These are phyloP conservation scores for Tonatia bakeri DNA, from an alignment of 2,113 vertebrate species.

Conservation along the genomic window DNA sequence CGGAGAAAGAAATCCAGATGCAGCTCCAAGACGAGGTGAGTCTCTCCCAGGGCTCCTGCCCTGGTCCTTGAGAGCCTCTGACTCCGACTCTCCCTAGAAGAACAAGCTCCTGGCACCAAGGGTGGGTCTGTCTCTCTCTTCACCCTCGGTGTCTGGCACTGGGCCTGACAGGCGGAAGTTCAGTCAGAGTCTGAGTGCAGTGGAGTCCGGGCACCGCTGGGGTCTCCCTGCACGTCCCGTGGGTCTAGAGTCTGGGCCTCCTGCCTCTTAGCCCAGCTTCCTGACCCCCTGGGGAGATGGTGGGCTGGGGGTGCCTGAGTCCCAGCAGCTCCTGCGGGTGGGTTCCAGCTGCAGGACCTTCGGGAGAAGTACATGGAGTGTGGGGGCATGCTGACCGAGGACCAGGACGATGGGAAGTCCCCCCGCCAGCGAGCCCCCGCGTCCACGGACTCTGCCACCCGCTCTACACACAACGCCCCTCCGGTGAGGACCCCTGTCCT, in stretches of 20 bases:
- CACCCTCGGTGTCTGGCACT: neutral
- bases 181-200: neutral
- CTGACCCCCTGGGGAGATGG: neutral
- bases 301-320: neutral
- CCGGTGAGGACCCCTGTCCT: conserved; percentile 79
- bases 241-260: neutral
- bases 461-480: conserved; percentile 84
- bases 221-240: neutral
- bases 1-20: conserved; percentile 80
- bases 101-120: neutral
- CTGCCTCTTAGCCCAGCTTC: neutral
- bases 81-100: neutral
- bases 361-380: conserved; percentile 86
- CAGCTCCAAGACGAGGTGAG: conserved; percentile 86
- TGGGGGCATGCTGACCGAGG: conserved; percentile 86
- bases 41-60: neutral
- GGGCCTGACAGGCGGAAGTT: neutral
- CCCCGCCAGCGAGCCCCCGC: conserved; percentile 81
- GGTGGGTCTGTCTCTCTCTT: neutral
- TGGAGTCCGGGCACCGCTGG: neutral
- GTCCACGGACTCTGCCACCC: conserved; percentile 86
- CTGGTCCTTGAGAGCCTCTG: neutral
- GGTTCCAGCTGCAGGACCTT: conserved; percentile 84
- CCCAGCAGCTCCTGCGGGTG: neutral
- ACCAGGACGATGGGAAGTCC: conserved; percentile 87